phyloP scores from a whole-genome alignment of 2,888 invertebrate species.

The Parnassius orleans region DNA sequence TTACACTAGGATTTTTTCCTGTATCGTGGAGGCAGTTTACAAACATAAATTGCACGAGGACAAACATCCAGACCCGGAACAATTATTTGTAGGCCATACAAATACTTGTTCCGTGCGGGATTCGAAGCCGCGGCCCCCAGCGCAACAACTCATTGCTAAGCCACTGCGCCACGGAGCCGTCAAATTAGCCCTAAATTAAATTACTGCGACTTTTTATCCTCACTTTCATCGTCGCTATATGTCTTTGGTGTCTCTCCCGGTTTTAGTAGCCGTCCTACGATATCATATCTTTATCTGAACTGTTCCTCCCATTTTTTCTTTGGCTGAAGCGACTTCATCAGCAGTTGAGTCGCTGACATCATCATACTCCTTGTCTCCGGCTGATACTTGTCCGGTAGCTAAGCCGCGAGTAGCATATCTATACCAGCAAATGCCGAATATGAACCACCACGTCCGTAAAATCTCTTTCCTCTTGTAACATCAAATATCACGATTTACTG shows the following conservation, averaged over 20 bases:
- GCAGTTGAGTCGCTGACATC: slow-evolving; percentile 65
- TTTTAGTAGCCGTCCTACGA: slow-evolving; percentile 67
- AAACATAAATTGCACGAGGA: no score
- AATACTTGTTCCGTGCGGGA: no score
- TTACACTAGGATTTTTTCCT: no score
- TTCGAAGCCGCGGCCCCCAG: no score
- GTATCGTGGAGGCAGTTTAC: no score
- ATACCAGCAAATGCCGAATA: slow-evolving; percentile 69
- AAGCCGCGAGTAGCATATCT: slow-evolving; percentile 70
- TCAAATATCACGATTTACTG: slow-evolving; percentile 96
- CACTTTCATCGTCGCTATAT: slow-evolving; percentile 66
- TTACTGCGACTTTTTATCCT: slow-evolving; percentile 66
- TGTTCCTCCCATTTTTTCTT: slow-evolving; percentile 77
- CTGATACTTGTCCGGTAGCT: slow-evolving; percentile 67
- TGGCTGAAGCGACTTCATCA: slow-evolving; percentile 66
- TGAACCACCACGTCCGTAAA: slow-evolving; percentile 94
- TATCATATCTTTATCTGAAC: slow-evolving; percentile 75
- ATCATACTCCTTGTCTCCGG: slow-evolving; percentile 65
- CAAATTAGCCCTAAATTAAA: slow-evolving; percentile 21
- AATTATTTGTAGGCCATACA: no score
- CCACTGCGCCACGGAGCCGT: no score
- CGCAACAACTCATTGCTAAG: slow-evolving; percentile 57
- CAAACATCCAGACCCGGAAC: no score
- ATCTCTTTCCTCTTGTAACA: slow-evolving; percentile 93
- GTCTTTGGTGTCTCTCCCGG: slow-evolving; percentile 64